Conservation (phyloP, 2,888 invertebrate species). For the Perdita meconis region DNA sequence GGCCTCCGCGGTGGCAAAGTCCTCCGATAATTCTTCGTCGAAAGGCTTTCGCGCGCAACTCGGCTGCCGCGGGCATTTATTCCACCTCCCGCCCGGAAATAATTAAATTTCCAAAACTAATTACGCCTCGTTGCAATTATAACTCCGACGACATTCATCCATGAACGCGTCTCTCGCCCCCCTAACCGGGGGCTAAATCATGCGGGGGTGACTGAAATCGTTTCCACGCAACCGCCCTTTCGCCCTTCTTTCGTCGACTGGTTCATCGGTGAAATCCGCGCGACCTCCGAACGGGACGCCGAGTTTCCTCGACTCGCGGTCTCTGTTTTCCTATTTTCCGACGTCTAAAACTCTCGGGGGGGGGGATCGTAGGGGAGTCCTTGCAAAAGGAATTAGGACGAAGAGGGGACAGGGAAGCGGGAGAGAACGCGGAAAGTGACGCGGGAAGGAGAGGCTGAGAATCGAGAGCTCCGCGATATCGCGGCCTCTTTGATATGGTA, state of each 20-base stretch:
- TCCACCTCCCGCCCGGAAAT: constrained; percentile 75
- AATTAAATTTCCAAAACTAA: constrained; percentile 83
- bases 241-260: constrained; percentile 16
- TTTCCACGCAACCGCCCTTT: constrained; percentile 12
- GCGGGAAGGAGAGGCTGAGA: constrained; percentile 19
- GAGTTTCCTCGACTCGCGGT: constrained; percentile 18
- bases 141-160: constrained; percentile 76
- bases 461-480: constrained; percentile 35
- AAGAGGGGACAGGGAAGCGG: neutral
- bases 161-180: constrained; percentile 51
- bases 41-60: constrained; percentile 40
- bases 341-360: constrained; percentile 50
- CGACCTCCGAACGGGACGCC: neutral
- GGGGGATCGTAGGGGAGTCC: constrained; percentile 50
- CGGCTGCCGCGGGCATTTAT: constrained; percentile 72
- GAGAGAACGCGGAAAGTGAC: constrained; percentile 17
- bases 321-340: constrained; percentile 71
- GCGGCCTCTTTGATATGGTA: constrained; percentile 49
- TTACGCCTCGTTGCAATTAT: constrained; percentile 81
- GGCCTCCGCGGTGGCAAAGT: constrained; percentile 54
- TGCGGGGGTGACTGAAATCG: constrained; percentile 30
- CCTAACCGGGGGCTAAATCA: constrained; percentile 18
- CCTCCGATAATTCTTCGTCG: constrained; percentile 68
- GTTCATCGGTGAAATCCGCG: constrained; percentile 40
- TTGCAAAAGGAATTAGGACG: constrained; percentile 52